These are phyloP conservation scores for Coreoperca whiteheadi DNA, from an alignment of 2,113 vertebrate genomes.

Conservation along the genomic window DNA sequence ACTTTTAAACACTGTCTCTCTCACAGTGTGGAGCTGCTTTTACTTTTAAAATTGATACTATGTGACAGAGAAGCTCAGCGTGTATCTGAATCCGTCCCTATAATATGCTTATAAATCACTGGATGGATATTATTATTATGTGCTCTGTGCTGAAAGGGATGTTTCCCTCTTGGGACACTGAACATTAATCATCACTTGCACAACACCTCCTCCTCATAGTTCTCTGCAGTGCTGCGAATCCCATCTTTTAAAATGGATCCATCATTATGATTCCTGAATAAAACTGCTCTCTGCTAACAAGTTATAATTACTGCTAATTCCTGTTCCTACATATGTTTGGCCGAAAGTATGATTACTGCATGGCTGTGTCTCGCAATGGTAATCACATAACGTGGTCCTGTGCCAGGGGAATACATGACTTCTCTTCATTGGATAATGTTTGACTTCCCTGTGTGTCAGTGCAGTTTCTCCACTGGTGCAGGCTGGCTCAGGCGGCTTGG, in stretches of 20 bases:
- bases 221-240: not conserved
- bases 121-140: not conserved
- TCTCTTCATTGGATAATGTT: not conserved
- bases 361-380: not conserved
- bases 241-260: not conserved
- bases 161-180: not conserved
- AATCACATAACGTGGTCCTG: not conserved
- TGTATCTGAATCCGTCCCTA: not conserved
- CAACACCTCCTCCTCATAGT: not conserved
- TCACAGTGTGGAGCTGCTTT: not conserved
- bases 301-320: not conserved
- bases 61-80: not conserved
- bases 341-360: not conserved
- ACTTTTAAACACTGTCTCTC: not conserved
- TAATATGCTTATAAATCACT: not conserved
- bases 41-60: not conserved
- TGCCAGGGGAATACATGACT: not conserved
- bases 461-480: constrained; percentile 5
- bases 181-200: not conserved
- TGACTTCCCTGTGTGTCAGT: constrained; percentile 13
- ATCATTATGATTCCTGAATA: not conserved
- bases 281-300: not conserved
- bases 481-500: constrained; percentile 33
- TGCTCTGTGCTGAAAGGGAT: not conserved
- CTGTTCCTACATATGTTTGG: not conserved